These are phyloP conservation scores for human DNA, from an alignment of 2,113 vertebrate genomes.

Conservation along the genomic window GRCh38 chr13:82188001-82188500, in stretches of 20 bases:
- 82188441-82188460: not conserved
- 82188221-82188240: not conserved
- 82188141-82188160: not conserved
- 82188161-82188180: not conserved
- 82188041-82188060: fast-evolving
- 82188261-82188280: not conserved
- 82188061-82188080: not conserved
- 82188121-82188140: not conserved
- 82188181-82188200: not conserved
- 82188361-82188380: not conserved
- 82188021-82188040: not conserved
- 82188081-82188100: not conserved
- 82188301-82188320: not conserved
- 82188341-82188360: not conserved
- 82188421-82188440: not conserved
- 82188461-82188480: not conserved
- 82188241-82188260: not conserved
- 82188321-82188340: not conserved
- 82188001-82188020: not conserved
- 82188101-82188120: not conserved
- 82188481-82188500: not conserved
- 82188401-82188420: not conserved
- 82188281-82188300: not conserved
- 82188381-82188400: not conserved
- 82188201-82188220: not conserved